These are phyloP conservation scores for Mamestra configurata DNA, from an alignment of 1,140 invertebrate genomes.

Conservation along the genomic window DNA sequence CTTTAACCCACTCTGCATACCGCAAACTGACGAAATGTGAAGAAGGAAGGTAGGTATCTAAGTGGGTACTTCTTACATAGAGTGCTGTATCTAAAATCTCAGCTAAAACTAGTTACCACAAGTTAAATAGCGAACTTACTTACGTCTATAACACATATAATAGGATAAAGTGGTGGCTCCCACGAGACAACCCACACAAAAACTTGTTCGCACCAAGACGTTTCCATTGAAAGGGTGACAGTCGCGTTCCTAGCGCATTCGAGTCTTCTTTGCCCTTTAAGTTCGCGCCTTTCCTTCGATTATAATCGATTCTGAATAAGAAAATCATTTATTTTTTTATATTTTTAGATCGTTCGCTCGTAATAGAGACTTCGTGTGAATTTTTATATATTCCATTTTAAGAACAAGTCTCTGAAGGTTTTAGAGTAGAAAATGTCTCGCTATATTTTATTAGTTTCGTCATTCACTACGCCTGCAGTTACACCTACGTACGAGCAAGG, in stretches of 20 bases:
- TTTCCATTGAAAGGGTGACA: conserved; percentile 53
- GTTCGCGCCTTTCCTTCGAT: conserved; percentile 31
- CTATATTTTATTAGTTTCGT: not conserved
- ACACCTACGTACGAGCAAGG: not conserved
- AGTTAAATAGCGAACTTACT: conserved; percentile 48
- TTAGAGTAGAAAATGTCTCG: not conserved
- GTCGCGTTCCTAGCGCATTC: conserved; percentile 43
- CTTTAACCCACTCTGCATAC: not conserved
- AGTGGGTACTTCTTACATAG: no score
- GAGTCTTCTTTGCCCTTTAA: conserved; percentile 40
- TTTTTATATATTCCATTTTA: not conserved
- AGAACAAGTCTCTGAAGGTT: not conserved
- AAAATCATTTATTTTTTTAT: not conserved
- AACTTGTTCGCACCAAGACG: conserved; percentile 58
- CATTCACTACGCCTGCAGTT: not conserved
- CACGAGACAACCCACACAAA: conserved; percentile 56
- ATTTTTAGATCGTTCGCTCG: not conserved
- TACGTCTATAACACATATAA: conserved; percentile 50
- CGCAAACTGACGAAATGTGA: conserved; percentile 1
- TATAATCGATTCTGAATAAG: conserved; percentile 14
- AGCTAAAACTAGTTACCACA: conserved; percentile 45
- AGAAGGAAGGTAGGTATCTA: conserved; percentile 1
- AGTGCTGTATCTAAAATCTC: conserved; percentile 30
- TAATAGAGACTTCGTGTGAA: not conserved
- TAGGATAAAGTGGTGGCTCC: conserved; percentile 60